Evolutionary conservation across 2,113 vertebrate genomes (phyloP), one percentile per base, ranked within the genome.

Genomic region (Ammodramus savannarum): DNA sequence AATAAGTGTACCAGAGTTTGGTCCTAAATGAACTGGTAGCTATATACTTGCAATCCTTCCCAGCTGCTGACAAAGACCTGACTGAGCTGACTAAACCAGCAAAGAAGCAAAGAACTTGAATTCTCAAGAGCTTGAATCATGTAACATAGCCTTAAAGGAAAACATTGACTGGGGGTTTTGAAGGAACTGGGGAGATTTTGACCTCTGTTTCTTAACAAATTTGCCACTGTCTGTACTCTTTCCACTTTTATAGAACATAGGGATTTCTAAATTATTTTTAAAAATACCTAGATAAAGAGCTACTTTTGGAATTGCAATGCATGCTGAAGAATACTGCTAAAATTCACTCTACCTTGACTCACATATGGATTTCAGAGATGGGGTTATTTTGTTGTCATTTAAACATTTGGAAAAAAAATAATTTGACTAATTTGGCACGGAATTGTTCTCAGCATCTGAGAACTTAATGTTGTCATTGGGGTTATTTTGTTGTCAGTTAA

Each of bases 91-190:
- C 90, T 65, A 69, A 92, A 25, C 31, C 65, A 87, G 82, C 55
- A 51, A 57, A 79, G 85, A 17, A 72, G 34, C 43, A 77, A 69
- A 62, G 46, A 80, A 78, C 34, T 85, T 88, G 46, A 88, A 86
- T 95, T 93, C 92, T 95, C 92, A 74, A 74, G 65, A 84, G 80
- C 51, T 80, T 90, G 68, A 84, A 86, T 96, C 80, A 93, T 75
- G 69, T 81, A 94, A 87, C 48, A 36, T 31, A 74, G 74, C n/a
- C 90, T 89, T 68, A 87, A 84, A 79, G 18, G 48, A 92, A 90
- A 96, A 92, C 32, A 87, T 29, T 92, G 41, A 69, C 36, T 54
- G 22, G 52, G 27, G 13, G 13, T 67, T 96, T 93, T 92, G 83
- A 71, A 86, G 31, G 65, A 90, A 61, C 44, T 17, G 38, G 61